Conservation (phyloP, 2,888 invertebrate species). For the Brassicogethes aeneus region DNA sequence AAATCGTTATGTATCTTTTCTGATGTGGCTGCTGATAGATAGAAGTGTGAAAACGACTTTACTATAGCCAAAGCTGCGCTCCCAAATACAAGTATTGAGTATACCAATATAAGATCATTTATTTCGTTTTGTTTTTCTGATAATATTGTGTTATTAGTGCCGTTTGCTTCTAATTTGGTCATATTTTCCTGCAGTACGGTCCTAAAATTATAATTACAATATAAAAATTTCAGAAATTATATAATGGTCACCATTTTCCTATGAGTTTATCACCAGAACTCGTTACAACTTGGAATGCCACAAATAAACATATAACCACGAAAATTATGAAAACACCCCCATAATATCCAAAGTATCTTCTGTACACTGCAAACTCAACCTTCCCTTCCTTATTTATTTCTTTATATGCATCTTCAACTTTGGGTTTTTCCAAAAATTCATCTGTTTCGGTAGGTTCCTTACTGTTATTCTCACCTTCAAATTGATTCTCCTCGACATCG, state of each 20-base stretch:
- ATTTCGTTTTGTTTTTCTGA: neutral
- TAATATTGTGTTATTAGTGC: conserved; percentile 13
- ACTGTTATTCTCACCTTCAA: conserved; percentile 11
- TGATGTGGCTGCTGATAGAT: conserved; percentile 44
- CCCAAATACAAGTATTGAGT: conserved; percentile 16
- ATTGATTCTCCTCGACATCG: conserved; percentile 16
- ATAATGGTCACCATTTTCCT: conserved; percentile 25
- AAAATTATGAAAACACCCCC: conserved; percentile 27
- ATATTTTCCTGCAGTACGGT: conserved; percentile 44
- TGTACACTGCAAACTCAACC: conserved; percentile 26
- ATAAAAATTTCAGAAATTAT: neutral
- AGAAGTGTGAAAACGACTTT: conserved; percentile 43
- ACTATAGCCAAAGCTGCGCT: conserved; percentile 38
- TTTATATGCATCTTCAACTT: conserved; percentile 14
- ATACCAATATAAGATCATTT: conserved; percentile 18
- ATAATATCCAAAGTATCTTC: conserved; percentile 27
- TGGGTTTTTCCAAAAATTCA: conserved; percentile 7
- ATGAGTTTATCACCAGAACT: conserved; percentile 26
- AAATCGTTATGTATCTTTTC: conserved; percentile 45
- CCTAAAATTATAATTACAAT: conserved; percentile 32
- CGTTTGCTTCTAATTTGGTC: conserved; percentile 9
- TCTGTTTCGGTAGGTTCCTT: conserved; percentile 12
- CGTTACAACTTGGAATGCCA: conserved; percentile 21
- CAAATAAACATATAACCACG: conserved; percentile 21
- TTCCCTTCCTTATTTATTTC: conserved; percentile 26